Evolutionary conservation across 2,888 invertebrate genomes (phyloP).

Genomic region (Gandaritis pyraliata): DNA sequence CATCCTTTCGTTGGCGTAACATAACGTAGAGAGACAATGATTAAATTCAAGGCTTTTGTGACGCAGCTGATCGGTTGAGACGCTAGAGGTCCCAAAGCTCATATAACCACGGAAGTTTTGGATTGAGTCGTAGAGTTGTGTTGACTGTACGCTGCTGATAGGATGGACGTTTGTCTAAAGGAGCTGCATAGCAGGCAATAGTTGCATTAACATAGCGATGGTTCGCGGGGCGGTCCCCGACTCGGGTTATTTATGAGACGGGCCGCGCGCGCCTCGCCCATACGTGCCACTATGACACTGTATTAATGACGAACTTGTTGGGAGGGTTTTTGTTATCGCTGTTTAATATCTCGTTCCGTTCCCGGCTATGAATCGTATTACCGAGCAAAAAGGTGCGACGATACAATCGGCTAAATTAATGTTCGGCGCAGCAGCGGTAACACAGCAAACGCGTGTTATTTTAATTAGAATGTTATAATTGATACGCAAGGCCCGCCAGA

Average conservation of each 20-base stretch:
- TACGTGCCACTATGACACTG: constrained; percentile 69
- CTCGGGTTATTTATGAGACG: constrained; percentile 72
- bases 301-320: constrained; percentile 69
- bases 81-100: too few relatives aligned
- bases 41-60: not conserved
- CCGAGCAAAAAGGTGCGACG: constrained; percentile 48
- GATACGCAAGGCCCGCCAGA: not conserved
- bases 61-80: not conserved
- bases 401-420: constrained; percentile 54
- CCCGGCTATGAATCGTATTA: constrained; percentile 51
- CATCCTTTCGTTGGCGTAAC: not conserved
- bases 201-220: constrained; percentile 61
- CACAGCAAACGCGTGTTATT: constrained; percentile 38
- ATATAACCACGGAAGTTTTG: too few relatives aligned
- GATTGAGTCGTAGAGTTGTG: not conserved
- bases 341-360: constrained; percentile 52
- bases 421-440: constrained; percentile 42
- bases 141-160: not conserved
- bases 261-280: constrained; percentile 66
- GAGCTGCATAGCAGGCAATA: constrained; percentile 22
- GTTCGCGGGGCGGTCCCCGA: constrained; percentile 59
- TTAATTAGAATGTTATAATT: constrained; percentile 26
- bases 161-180: constrained; percentile 11
- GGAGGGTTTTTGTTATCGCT: constrained; percentile 61
- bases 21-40: not conserved